Conservation (phyloP, 2,797 vertebrate species). For the Todus mexicanus region DNA sequence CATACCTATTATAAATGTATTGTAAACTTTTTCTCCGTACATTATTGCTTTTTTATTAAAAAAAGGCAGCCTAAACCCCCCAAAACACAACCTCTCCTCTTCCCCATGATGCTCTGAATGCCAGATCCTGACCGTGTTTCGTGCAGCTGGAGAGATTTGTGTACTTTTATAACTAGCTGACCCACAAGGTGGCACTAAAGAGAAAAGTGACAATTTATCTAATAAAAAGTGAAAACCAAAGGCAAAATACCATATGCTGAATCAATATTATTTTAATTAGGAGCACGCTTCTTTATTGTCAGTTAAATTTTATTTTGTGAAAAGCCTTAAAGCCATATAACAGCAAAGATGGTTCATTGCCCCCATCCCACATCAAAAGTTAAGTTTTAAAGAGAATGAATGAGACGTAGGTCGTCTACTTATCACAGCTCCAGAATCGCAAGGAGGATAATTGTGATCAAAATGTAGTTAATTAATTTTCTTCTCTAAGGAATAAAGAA, state of each 20-base stretch:
- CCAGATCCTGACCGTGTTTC: not conserved
- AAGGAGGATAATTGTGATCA: not conserved
- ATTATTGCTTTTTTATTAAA: not conserved
- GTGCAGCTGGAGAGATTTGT: not conserved
- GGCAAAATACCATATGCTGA: slow-evolving; percentile 55
- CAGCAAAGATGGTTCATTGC: not conserved
- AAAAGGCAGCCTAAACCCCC: not conserved
- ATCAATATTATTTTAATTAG: slow-evolving; percentile 66
- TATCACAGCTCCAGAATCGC: slow-evolving; percentile 1
- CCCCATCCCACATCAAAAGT: slow-evolving; percentile 16
- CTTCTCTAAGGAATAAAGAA: not conserved
- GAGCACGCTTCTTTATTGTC: slow-evolving; percentile 43
- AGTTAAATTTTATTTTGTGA: slow-evolving; percentile 53
- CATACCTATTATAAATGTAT: slow-evolving; percentile 56
- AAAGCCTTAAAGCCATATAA: slow-evolving; percentile 37
- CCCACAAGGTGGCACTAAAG: slow-evolving; percentile 82
- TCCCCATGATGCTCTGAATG: not conserved
- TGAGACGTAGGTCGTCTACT: not conserved
- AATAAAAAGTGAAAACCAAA: slow-evolving; percentile 64
- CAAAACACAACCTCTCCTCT: not conserved
- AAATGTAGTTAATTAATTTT: slow-evolving; percentile 43
- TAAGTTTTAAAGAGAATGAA: slow-evolving; percentile 35
- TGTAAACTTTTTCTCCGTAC: slow-evolving; percentile 15
- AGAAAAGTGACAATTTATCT: slow-evolving; percentile 73
- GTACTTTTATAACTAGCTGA: slow-evolving; percentile 49